Base-by-base conservation (phyloP, 64 coral and sea anemone species). In the Acropora tenuis region DNA sequence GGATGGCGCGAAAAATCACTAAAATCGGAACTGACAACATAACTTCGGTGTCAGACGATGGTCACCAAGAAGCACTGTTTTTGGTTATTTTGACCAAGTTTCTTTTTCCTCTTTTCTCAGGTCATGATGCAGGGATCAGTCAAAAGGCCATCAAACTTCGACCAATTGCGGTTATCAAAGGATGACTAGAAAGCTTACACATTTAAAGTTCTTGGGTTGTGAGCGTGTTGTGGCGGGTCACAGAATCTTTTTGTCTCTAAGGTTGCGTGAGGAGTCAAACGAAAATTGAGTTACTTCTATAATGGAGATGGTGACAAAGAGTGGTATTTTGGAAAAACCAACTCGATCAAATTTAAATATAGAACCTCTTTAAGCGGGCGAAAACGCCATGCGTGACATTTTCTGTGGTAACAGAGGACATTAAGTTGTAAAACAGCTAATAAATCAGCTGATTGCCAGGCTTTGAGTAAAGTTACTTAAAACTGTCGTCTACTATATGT, bases 121-220 rank as follows among this genome's bases (percentile, higher is more conserved):
- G 97, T 89, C 97, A 98, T 46, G 69, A 72, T 11, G 97, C 97
- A 12, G 97, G 97, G 67, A 98, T 98, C 5, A 98, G 97, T 87
- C 90, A 98, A 47, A 98, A 98, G 82, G 94, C 97, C 8, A 80
- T 98, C 41, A 96, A 96, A 89, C 87, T 98, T 2, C 74, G 97
- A 89, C 97, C 97, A 16, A 95, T 98, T 44, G 97, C 94, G 78
- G 97, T 98, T 19, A 98, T 98, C 74, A 98, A 98, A 82, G 97
- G 97, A 19, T 98, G 74, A 81, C 50, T 13, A 10, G 15, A 63
- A 0, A 2, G 60, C 11, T 12, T 7, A 63, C 11, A 13, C 60
- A 7, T 63, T 63, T 10, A 15, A 63, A 63, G 60, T 63, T 63
- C 10, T 10, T 55, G 5, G 5, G 10, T 10, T 5, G 52, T 55